Evolutionary conservation across 2,797 vertebrate species (phyloP), one percentile per base, ranked within the genome.

Genomic region (Diplodus puntazzo): DNA sequence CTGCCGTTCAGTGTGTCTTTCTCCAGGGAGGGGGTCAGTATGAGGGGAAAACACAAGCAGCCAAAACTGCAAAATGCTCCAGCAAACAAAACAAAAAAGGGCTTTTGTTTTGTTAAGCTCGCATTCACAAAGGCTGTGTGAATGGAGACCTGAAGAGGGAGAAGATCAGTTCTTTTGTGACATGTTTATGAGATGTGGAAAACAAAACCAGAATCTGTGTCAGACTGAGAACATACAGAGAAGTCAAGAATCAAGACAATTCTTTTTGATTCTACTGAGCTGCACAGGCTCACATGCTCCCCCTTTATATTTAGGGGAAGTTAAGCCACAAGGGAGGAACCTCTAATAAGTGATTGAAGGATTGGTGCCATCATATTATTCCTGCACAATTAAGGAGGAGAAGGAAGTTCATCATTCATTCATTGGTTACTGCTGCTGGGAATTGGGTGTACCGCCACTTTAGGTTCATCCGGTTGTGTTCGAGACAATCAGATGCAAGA

Each of bases 351-450:
- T 90, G 92, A 93, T 85, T 92, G 91, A 92, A 87, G 81, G 92
- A 92, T 92, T 91, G 87, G 89, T 93, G 93, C 63, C 87, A 79
- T 68, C 23, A 11, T 60, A 23, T 81, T 77, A 81, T 76, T 85
- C 42, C 78, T 70, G 82, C 81, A 52, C 81, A 75, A 61, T 86
- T 85, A 66, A 86, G 84, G 75, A 88, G 83, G 76, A 86, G 85
- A 86, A 78, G 84, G 85, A 91, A 82, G 79, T 83, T 90, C 80
- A 90, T 93, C 66, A 81, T 86, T 91, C 69, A 91, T 93, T 90
- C 45, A 92, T 81, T 21, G 12, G 12, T n/a, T 77, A 61, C 49
- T 45, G 61, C 81, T 27, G 25, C 69, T 73, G 79, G 77, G 80
- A 81, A 69, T 73, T 66, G 8, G 42, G 21, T n/a, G 30, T 43